A percentile compares a stretch with the other conserved stretches of the same genome.
Conservation (phyloP, 2,888 invertebrate species). For the Lymantria monacha region DNA sequence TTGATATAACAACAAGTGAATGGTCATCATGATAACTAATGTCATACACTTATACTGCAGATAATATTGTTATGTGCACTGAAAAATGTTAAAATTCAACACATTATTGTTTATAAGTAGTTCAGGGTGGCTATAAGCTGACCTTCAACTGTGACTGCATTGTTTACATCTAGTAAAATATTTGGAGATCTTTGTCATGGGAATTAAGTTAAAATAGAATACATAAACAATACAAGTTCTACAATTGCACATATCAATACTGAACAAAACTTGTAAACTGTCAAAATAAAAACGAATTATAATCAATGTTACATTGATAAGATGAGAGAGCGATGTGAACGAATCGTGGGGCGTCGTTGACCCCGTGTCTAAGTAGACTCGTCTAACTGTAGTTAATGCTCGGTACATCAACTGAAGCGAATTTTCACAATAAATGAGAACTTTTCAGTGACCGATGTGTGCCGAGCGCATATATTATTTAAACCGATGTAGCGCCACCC, state of each 20-base stretch:
- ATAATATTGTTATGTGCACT: neutral
- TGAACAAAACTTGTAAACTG: neutral
- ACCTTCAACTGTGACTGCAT: neutral
- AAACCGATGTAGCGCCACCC: constrained; percentile 17
- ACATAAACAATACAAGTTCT: neutral
- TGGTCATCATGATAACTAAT: neutral
- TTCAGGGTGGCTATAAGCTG: constrained; percentile 3
- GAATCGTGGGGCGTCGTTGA: constrained; percentile 28
- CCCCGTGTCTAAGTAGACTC: constrained; percentile 27
- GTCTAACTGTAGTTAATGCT: constrained; percentile 33
- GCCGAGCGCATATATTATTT: constrained; percentile 10
- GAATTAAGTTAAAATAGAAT: neutral
- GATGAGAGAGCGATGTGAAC: constrained; percentile 4
- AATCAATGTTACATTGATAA: constrained; percentile 8
- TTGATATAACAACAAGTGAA: neutral
- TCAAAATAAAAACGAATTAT: neutral
- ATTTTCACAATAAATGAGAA: constrained; percentile 16
- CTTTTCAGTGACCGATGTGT: constrained; percentile 8
- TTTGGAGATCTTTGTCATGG: neutral
- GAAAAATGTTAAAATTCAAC: neutral
- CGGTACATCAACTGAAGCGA: constrained; percentile 19
- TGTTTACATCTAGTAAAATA: neutral
- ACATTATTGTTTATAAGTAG: constrained; percentile 7
- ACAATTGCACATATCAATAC: neutral
- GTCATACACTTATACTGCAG: neutral